A percentile compares a stretch with the other conserved stretches of the same genome.
phyloP scores from a whole-genome alignment of 1,140 invertebrate species.

The Philaenus spumarius region DNA sequence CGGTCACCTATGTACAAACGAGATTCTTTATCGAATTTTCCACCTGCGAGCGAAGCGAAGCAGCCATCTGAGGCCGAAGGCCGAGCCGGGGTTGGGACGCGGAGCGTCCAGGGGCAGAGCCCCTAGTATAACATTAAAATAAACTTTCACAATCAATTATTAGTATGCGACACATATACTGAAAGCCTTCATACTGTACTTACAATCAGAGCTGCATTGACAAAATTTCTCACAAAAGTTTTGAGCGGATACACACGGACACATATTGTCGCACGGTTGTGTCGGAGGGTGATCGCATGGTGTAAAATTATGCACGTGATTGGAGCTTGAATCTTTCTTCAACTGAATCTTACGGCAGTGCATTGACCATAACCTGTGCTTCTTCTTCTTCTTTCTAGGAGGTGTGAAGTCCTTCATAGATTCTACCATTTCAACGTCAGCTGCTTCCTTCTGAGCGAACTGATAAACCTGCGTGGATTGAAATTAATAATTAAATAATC shows the following conservation, averaged over 20 bases:
- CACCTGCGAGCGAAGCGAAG: too few species aligned
- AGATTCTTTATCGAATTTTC: too few species aligned
- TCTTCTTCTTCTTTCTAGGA: constrained; percentile 96
- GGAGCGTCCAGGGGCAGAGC: too few species aligned
- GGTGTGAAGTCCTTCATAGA: constrained; percentile 63
- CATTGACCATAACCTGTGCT: constrained; percentile 91
- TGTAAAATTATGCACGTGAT: constrained; percentile 84
- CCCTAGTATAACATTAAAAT: too few species aligned
- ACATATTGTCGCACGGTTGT: constrained; percentile 79
- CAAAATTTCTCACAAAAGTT: constrained; percentile 99
- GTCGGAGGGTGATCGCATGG: constrained; percentile 89
- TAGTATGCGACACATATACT: too few species aligned
- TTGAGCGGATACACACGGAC: constrained; percentile 85
- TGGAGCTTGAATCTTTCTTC: constrained; percentile 80
- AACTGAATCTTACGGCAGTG: constrained; percentile 92
- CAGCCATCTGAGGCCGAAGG: too few species aligned
- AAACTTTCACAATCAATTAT: too few species aligned
- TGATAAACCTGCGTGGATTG: constrained; percentile 82
- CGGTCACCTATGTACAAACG: too few species aligned
- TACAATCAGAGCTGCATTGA: constrained; percentile 90
- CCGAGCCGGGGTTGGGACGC: too few species aligned
- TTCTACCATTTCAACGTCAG: constrained; percentile 69
- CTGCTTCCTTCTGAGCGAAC: constrained; percentile 85
- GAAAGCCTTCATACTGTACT: too few species aligned
- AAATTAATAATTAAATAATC: too few species aligned